These are phyloP conservation scores for Gallinago stenura DNA, from an alignment of 2,797 vertebrate genomes.

Conservation along the genomic window DNA sequence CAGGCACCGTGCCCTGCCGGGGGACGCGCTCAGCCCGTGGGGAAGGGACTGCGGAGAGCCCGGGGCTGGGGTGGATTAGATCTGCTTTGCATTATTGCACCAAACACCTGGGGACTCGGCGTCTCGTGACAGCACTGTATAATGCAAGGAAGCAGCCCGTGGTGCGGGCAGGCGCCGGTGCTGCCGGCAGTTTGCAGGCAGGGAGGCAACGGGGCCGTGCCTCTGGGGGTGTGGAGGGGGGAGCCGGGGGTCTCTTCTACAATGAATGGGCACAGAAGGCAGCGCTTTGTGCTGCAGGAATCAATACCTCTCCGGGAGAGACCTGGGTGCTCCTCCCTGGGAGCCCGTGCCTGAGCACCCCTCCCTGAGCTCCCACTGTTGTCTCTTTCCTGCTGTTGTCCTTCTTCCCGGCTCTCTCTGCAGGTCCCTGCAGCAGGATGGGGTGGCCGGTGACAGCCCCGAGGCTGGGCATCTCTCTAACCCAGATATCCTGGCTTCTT, in stretches of 20 bases:
- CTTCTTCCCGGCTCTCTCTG: neutral
- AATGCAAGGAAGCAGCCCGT: neutral
- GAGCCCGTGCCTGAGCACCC: neutral
- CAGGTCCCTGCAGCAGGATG: neutral
- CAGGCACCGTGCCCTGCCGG: neutral
- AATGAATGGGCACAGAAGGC: neutral
- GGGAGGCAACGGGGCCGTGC: neutral
- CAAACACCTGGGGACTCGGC: neutral
- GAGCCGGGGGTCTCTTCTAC: accelerated
- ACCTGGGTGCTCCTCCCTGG: constrained; percentile 34
- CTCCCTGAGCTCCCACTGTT: neutral
- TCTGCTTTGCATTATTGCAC: constrained; percentile 39
- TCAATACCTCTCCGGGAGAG: neutral
- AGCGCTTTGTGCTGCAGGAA: constrained; percentile 29
- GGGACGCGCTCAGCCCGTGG: accelerated
- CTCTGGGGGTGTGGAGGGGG: neutral
- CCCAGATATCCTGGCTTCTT: neutral
- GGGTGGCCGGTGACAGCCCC: accelerated
- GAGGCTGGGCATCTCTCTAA: neutral
- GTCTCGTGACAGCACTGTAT: neutral
- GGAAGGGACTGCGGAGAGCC: neutral
- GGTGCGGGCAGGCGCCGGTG: neutral
- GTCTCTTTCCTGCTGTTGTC: accelerated
- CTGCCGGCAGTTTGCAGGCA: neutral
- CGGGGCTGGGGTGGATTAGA: neutral